Evolutionary conservation across 2,113 vertebrate species (phyloP).

Genomic region (Burhinus oedicnemus): DNA sequence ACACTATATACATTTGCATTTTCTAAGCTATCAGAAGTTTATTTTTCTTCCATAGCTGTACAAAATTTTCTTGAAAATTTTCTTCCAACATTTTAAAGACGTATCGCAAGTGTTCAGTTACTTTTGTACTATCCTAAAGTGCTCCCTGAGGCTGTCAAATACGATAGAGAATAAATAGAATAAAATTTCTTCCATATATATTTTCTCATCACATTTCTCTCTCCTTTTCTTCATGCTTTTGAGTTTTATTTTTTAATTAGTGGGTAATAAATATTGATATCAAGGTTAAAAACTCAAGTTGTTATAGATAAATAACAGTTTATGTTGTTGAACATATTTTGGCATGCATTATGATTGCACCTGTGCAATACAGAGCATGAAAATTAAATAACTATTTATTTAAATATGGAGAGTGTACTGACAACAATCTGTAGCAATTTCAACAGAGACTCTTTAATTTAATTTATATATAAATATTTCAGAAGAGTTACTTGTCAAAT

Average conservation of each 20-base stretch:
- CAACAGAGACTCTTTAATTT: background rate
- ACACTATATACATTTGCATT: background rate
- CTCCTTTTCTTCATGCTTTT: background rate
- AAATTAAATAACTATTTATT: conserved; percentile 48
- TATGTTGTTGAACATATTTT: conserved; percentile 20
- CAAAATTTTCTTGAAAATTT: background rate
- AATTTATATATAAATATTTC: background rate
- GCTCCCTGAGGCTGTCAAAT: background rate
- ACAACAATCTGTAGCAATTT: conserved; percentile 38
- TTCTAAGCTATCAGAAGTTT: background rate
- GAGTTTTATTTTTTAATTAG: background rate
- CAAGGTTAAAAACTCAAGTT: background rate
- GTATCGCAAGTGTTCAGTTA: background rate
- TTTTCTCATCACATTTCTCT: background rate
- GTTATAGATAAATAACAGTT: background rate
- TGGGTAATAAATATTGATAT: background rate
- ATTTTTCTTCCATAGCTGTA: background rate
- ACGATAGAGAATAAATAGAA: background rate
- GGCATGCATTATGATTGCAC: conserved; percentile 39
- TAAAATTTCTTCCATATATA: background rate
- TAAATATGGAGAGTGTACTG: conserved; percentile 34
- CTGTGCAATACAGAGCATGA: conserved; percentile 14
- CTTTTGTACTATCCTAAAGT: background rate
- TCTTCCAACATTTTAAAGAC: background rate
- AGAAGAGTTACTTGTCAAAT: background rate